Evolutionary conservation across 2,113 vertebrate species (phyloP), one percentile per base, ranked within the genome.

Genomic region (Cochlearius cochlearius): DNA sequence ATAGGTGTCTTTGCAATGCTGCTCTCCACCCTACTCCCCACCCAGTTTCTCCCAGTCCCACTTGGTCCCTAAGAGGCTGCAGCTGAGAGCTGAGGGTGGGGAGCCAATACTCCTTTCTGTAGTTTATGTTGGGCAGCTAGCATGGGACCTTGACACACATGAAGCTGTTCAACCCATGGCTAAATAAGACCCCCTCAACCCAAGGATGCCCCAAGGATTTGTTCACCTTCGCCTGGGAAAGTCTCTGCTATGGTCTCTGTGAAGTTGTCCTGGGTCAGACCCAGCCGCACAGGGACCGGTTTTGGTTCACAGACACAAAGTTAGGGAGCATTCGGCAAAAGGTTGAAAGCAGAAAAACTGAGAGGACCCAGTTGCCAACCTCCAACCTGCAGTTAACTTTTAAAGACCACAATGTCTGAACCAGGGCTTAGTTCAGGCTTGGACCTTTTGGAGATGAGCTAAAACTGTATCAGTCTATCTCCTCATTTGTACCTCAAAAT

Each of bases 61-160:
- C 49, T 63, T 23, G 77, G 71, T 58, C 36, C 62, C 29, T 29
- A 16, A 62, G 6, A 20, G 20, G 15, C 36, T 43, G 45, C 77
- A 96, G 69, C 62, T 90, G 81, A 15, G 74, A 10, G 16, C n/a
- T 21, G 12, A 22, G 30, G 38, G 30, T 26, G 39, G 30, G 26
- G 30, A 41, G 2, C 5, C 41, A n/a, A 1, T 5, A 5, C 12
- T 47, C 4, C 0, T 10, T 72, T 23, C 18, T 58, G 30, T 7
- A 21, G 56, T 27, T 80, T 3, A 15, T 16, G 34, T 39, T 18
- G 38, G 30, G 34, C 50, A 59, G 26, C 55, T 47, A 15, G 29
- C 30, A 15, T 34, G 22, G 85, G 38, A 68, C 34, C 53, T 85
- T 8, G 4, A 17, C 13, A 1, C 2, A 3, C 4, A 3, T 5